phyloP scores from a whole-genome alignment of 2,113 vertebrate species.

The Engystomops pustulosus region DNA sequence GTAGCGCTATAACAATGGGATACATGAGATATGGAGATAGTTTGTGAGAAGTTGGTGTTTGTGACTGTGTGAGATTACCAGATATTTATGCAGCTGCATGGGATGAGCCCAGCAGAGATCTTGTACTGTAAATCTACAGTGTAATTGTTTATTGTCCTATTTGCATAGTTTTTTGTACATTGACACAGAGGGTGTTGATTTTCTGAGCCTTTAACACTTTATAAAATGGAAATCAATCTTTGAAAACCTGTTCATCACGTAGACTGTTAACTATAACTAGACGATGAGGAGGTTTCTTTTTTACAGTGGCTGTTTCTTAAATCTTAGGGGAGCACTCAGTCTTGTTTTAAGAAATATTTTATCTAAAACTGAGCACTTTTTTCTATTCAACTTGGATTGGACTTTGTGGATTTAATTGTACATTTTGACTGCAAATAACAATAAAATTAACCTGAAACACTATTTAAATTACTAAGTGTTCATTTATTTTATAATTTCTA shows the following conservation, averaged over 20 bases:
- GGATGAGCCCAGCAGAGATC: slow-evolving; percentile 18
- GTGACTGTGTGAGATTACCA: slow-evolving; percentile 2
- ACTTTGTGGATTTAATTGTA: slow-evolving; percentile 41
- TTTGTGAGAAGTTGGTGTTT: slow-evolving; percentile 33
- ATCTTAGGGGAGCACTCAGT: slow-evolving; percentile 31
- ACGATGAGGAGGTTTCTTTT: slow-evolving; percentile 44
- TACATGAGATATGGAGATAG: not conserved
- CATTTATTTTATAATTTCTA: too few species aligned
- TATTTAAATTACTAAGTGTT: too few species aligned
- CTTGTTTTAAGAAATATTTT: slow-evolving; percentile 53
- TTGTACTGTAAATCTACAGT: slow-evolving; percentile 32
- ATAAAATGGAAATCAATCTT: slow-evolving; percentile 19
- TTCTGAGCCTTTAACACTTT: slow-evolving; percentile 55
- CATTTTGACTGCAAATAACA: slow-evolving; percentile 51
- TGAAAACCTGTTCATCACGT: not conserved
- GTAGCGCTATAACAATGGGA: not conserved
- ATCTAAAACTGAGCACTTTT: slow-evolving; percentile 50
- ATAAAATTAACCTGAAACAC: slow-evolving; percentile 36
- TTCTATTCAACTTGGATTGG: slow-evolving; percentile 41
- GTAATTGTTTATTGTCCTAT: slow-evolving; percentile 4
- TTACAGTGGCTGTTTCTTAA: slow-evolving; percentile 25
- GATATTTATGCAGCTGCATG: slow-evolving; percentile 49
- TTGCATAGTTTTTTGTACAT: slow-evolving; percentile 16
- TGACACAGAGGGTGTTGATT: not conserved
- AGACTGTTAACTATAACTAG: slow-evolving; percentile 5